These are phyloP conservation scores for Leptodactylus fallax DNA, from an alignment of 2,797 vertebrate species.

Conservation along the genomic window DNA sequence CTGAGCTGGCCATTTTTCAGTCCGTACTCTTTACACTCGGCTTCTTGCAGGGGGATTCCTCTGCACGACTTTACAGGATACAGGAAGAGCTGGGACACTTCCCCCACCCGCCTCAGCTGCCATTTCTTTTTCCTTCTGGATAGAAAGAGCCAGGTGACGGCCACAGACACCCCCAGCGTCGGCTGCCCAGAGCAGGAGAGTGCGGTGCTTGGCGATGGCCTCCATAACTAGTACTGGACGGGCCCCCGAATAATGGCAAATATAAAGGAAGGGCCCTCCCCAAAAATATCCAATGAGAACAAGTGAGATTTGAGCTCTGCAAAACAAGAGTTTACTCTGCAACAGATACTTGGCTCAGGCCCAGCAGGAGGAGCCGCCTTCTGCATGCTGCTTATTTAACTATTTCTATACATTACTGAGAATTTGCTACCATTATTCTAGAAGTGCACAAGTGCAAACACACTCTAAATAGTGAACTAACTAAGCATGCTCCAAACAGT, in stretches of 20 bases:
- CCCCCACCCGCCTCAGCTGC: conserved; percentile 78
- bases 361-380: neutral
- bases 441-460: too few species aligned
- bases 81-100: conserved; percentile 83
- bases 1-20: conserved; percentile 81
- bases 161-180: conserved; percentile 52
- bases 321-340: neutral
- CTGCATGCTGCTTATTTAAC: neutral
- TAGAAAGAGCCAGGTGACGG: neutral
- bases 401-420: neutral
- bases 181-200: conserved; percentile 55
- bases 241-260: neutral
- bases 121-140: conserved; percentile 13
- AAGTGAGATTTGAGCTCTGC: neutral
- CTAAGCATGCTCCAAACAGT: too few species aligned
- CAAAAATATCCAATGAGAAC: neutral
- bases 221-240: conserved; percentile 10
- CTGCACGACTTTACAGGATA: conserved; percentile 90
- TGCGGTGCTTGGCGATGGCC: neutral
- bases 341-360: neutral
- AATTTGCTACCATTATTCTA: too few species aligned
- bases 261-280: neutral
- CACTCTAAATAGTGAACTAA: too few species aligned
- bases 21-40: conserved; percentile 80
- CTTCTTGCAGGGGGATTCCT: conserved; percentile 76